Base-by-base conservation (phyloP, 2,797 vertebrate genomes). In the Argya squamiceps region DNA sequence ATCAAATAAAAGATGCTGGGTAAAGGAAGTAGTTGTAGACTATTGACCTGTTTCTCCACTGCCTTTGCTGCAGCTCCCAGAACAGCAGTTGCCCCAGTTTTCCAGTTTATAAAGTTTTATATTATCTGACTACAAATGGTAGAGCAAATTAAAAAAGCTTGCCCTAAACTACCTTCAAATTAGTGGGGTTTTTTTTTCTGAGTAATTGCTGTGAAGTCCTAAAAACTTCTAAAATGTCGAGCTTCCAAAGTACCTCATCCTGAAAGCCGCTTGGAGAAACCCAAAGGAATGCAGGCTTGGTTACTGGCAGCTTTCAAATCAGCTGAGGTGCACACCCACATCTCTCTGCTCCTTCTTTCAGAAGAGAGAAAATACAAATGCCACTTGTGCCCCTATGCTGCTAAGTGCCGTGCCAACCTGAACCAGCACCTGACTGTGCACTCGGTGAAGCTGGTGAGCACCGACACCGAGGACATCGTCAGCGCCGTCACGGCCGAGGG, bases 281-380 rank as follows among this genome's bases (percentile, higher is more conserved):
- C 34, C 74, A 24, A 22, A 89, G 83, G 77, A 94, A 77, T 15
- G 52, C 36, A 5, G 0, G 0, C 43, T 23, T 21, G 59, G 39
- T 77, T 52, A 30, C 2, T 60, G 89, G 88, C 59, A 56, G 85
- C 75, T 60, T 56, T 52, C 47, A 52, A 36, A 79, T 56, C 9
- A 49, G 44, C 41, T 2, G 34, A 74, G 49, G 11, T 10, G 1
- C 16, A 47, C 27, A 7, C 34, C 70, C 23, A 34, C 22, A 23
- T n/a, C 24, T 75, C 29, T 22, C 58, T 85, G 30, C 46, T 88
- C 69, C 84, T 65, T 81, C 97, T 97, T 78, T 98, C 98, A 99
- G 99, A 99, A 90, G 99, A 99, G 98, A 98, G 99, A 98, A 99
- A 99, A 97, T 99, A 99, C 98, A 99, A 99, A 98, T 99, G 99